phyloP scores from a whole-genome alignment of 2,888 invertebrate species.

The Nowickia ferox region DNA sequence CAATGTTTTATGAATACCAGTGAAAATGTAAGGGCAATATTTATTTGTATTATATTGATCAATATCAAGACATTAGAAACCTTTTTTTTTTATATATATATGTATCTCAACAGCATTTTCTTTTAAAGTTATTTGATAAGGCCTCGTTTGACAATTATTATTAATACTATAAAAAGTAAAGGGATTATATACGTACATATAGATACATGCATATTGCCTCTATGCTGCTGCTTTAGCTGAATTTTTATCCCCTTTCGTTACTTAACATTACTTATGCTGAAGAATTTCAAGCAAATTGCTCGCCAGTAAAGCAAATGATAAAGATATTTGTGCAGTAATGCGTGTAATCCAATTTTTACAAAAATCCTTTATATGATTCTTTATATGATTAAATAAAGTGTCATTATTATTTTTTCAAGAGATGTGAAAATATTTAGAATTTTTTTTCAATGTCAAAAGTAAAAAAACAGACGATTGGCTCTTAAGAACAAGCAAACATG shows the following conservation, averaged over 20 bases:
- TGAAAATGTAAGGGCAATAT: too few species aligned
- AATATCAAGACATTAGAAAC: too few species aligned
- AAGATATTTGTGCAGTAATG: constrained; percentile 59
- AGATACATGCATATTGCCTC: too few species aligned
- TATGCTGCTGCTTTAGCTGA: background rate
- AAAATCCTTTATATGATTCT: background rate
- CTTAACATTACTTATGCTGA: background rate
- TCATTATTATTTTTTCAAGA: background rate
- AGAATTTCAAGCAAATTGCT: constrained; percentile 44
- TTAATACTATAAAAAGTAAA: too few species aligned
- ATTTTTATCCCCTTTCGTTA: background rate
- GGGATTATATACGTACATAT: too few species aligned
- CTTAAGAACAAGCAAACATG: background rate
- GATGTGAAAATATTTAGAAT: background rate
- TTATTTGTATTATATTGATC: too few species aligned
- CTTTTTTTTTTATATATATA: too few species aligned
- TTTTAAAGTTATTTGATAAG: too few species aligned
- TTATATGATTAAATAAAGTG: constrained; percentile 24
- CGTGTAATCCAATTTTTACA: constrained; percentile 63
- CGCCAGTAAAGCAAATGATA: constrained; percentile 39
- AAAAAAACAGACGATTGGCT: background rate
- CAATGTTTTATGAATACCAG: too few species aligned
- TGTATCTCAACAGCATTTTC: too few species aligned
- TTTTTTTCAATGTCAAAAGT: background rate
- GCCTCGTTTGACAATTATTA: too few species aligned